Percentiles rank a stretch among this genome's conserved stretches.
Conservation (phyloP, 2,113 vertebrate species). For the Phaethon lepturus region DNA sequence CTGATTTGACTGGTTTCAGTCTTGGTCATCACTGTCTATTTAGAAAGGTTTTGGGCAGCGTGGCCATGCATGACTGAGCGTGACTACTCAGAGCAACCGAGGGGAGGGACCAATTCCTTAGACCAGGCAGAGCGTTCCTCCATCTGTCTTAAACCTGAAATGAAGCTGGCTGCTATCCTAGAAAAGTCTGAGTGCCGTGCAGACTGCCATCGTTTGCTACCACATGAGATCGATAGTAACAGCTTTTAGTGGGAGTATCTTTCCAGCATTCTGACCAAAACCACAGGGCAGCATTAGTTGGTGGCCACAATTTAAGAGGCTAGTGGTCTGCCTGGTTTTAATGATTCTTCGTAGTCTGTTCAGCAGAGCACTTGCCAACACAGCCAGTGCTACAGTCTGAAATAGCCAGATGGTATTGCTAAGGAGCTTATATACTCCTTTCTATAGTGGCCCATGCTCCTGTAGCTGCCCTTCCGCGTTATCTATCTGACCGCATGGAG, state of each 20-base stretch:
- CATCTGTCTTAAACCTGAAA: background rate
- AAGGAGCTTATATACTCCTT: background rate
- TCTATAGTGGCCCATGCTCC: background rate
- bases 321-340: background rate
- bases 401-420: background rate
- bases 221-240: background rate
- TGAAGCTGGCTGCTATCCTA: background rate
- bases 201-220: background rate
- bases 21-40: background rate
- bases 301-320: background rate
- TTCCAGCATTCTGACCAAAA: background rate
- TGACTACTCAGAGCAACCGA: background rate
- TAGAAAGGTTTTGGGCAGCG: background rate
- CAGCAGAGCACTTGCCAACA: background rate
- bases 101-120: background rate
- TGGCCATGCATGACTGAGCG: constrained; percentile 7
- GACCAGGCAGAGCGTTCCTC: background rate
- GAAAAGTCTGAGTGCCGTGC: background rate
- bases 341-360: background rate
- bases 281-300: background rate
- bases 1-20: constrained; percentile 37
- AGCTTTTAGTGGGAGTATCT: background rate
- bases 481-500: background rate
- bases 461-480: background rate
- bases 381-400: background rate